phyloP scores from a whole-genome alignment of 1,140 invertebrate genomes.

The Drosophila kepulauana region DNA sequence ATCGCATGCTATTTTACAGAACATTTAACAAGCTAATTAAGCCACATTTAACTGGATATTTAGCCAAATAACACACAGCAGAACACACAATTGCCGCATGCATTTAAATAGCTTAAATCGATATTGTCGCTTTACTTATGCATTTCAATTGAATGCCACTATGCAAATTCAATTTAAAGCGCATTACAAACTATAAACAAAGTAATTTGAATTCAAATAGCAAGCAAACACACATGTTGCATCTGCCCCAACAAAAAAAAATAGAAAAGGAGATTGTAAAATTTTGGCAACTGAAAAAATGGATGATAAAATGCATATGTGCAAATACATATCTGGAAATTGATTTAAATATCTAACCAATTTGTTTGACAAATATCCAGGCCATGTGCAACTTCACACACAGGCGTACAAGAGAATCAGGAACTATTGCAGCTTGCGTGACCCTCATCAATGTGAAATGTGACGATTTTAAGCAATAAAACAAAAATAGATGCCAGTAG shows the following conservation, averaged over 20 bases:
- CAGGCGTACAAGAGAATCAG: background rate
- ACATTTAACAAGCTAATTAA: constrained; percentile 3
- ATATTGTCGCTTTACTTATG: constrained; percentile 23
- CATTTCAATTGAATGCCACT: background rate
- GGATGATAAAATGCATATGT: background rate
- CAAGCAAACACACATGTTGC: constrained; percentile 42
- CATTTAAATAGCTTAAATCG: constrained; percentile 10
- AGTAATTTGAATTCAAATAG: constrained; percentile 37
- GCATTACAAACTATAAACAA: constrained; percentile 46
- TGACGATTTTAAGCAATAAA: constrained; percentile 17
- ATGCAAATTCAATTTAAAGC: constrained; percentile 49
- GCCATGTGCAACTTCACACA: constrained; percentile 6
- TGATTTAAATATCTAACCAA: constrained; percentile 43
- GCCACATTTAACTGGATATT: background rate
- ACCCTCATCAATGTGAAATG: constrained; percentile 45
- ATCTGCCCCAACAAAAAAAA: constrained; percentile 9
- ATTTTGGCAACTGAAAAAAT: constrained; percentile 9
- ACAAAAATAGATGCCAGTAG: constrained; percentile 6
- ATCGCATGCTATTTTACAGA: background rate
- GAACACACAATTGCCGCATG: background rate
- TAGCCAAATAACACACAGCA: background rate
- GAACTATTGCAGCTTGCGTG: constrained; percentile 18
- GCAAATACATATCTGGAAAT: constrained; percentile 2
- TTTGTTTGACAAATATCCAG: constrained; percentile 53
- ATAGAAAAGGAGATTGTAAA: background rate